Evolutionary conservation across 2,888 invertebrate species (phyloP), one percentile per base, ranked within the genome.

Genomic region (Parnassius mnemosyne): DNA sequence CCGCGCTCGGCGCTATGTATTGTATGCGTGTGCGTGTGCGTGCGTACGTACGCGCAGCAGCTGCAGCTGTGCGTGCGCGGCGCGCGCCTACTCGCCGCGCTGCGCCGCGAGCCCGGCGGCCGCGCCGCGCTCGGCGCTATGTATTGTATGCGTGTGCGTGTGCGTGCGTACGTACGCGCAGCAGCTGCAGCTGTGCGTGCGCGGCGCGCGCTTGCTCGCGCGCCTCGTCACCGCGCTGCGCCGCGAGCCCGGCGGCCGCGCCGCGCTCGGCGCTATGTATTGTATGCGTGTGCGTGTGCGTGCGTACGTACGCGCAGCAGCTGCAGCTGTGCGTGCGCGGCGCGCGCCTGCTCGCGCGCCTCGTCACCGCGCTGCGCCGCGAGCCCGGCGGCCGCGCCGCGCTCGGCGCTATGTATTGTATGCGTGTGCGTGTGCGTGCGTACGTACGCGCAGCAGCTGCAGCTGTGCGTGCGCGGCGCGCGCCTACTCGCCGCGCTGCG

Each of bases 171-270:
- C 43, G 43, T 65, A 84, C 87, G 74, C 76, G 67, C n/a, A 87
- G 70, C 62, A 83, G 69, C 25, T 78, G 75, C 57, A 87, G 69
- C 65, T 89, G 86, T 34, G 76, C 70, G 64, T 73, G 76, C 49
- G 82, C 79, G 47, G 77, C 76, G 2, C 73, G 67, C 9, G 83
- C 82, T 65, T 76, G 77, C 12, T 85, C 85, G n/a, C 76, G 66
- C 63, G 82, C 83, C 58, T 83, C 83, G 11, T 78, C 81, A 67
- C 77, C 78, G 47, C 77, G 77, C 34, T 68, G 70, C 55, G 72
- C 56, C 9, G 80, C 80, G 41, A 70, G 69, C 51, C 64, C 63
- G 44, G 82, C 83, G 10, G 79, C 80, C 1, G 77, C 75, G 25
- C 77, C 72, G 16, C 77, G 77, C 68, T 83, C 80, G 0, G 69